phyloP scores from a whole-genome alignment of 2,113 vertebrate genomes.

The Anhinga anhinga region DNA sequence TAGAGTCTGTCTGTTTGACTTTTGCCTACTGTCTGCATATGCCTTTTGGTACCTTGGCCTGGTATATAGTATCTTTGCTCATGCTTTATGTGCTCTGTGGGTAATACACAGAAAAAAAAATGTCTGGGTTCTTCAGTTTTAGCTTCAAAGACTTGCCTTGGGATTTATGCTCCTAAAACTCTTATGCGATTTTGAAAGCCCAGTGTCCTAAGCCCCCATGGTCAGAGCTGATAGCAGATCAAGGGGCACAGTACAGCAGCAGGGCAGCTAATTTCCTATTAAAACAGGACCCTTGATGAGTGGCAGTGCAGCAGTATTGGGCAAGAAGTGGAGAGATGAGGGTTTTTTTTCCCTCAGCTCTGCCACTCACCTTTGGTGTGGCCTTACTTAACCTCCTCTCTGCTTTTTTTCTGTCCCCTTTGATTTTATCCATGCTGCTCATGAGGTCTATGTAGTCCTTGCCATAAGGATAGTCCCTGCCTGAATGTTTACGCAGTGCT shows the following conservation, averaged over 20 bases:
- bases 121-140: neutral
- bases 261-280: neutral
- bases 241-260: neutral
- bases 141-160: neutral
- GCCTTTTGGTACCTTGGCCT: neutral
- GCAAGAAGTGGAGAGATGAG: neutral
- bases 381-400: neutral
- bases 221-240: neutral
- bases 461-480: neutral
- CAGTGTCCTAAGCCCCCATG: neutral
- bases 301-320: neutral
- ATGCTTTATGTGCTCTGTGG: rapidly evolving
- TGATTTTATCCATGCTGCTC: neutral
- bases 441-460: neutral
- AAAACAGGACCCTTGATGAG: neutral
- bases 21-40: neutral
- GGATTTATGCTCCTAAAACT: neutral
- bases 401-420: neutral
- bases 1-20: neutral
- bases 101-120: neutral
- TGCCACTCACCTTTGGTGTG: neutral
- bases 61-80: neutral
- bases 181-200: neutral
- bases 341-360: neutral
- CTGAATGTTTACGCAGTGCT: neutral